A percentile compares a stretch with the other conserved stretches of the same genome.
These are phyloP conservation scores for Leptinotarsa undecemlineata DNA, from an alignment of 1,140 invertebrate genomes.

Conservation along the genomic window DNA sequence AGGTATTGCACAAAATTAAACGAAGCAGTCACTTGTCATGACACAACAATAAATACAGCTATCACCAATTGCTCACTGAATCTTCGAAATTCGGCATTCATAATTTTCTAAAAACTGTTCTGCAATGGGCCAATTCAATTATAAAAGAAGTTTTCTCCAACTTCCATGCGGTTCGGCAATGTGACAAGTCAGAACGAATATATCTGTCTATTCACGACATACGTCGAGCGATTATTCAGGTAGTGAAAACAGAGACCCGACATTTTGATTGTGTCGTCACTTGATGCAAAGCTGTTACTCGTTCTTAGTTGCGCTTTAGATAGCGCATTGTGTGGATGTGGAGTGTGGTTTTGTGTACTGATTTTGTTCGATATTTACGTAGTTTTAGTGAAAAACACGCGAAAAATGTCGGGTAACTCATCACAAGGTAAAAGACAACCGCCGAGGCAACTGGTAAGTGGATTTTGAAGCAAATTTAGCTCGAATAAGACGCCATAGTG, in stretches of 20 bases:
- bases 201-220: neutral
- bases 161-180: conserved; percentile 11
- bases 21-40: neutral
- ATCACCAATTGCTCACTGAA: too few species aligned
- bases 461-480: conserved; percentile 23
- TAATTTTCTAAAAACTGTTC: too few species aligned
- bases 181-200: conserved; percentile 12
- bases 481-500: conserved; percentile 39
- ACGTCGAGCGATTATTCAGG: neutral
- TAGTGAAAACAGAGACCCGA: neutral
- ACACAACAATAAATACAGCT: too few species aligned
- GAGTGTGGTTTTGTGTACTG: conserved; percentile 31
- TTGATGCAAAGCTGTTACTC: conserved; percentile 21
- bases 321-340: conserved; percentile 42
- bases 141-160: neutral
- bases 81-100: too few species aligned
- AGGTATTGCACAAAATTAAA: neutral
- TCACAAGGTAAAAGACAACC: conserved; percentile 39
- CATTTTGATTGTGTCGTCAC: neutral
- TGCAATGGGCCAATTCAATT: neutral
- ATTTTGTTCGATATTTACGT: conserved; percentile 43
- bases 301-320: conserved; percentile 47
- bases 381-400: conserved; percentile 32
- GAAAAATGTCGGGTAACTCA: conserved; percentile 43
- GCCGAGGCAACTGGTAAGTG: conserved; percentile 45